Conservation (phyloP, 2,113 vertebrate species). For the Dasyornis broadbenti region DNA sequence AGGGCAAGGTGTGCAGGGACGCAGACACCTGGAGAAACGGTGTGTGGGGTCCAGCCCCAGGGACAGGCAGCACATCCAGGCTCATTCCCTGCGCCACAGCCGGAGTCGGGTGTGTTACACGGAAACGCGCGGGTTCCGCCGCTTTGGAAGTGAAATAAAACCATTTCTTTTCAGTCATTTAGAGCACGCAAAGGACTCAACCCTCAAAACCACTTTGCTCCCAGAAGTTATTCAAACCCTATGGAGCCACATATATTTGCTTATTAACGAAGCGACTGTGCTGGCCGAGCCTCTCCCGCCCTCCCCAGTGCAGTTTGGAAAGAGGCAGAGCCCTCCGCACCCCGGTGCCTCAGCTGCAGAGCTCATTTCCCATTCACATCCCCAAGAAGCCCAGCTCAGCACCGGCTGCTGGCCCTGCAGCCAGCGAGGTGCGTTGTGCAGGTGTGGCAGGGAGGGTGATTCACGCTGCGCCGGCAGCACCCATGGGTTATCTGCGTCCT, state of each 20-base stretch:
- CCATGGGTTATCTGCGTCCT: neutral
- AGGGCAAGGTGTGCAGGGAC: neutral
- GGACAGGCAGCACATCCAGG: neutral
- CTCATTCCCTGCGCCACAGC: neutral
- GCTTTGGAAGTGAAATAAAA: neutral
- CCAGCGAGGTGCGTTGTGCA: neutral
- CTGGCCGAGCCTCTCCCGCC: neutral
- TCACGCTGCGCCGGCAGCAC: neutral
- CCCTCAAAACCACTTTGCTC: neutral
- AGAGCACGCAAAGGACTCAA: neutral
- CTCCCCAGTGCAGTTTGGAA: neutral
- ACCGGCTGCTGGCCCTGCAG: neutral
- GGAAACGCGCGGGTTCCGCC: neutral
- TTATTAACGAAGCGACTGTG: slow-evolving; percentile 4
- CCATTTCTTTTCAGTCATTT: neutral
- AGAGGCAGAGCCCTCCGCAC: neutral
- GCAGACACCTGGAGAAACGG: neutral
- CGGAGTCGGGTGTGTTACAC: accelerated
- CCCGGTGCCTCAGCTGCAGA: neutral
- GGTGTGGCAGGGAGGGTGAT: slow-evolving; percentile 15
- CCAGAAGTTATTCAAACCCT: slow-evolving; percentile 21
- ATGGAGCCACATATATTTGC: slow-evolving; percentile 48
- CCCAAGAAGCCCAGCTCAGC: neutral
- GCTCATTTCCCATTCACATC: slow-evolving; percentile 26
- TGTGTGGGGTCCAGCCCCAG: neutral